Conservation (phyloP, 2,888 invertebrate species). For the Argyresthia albistria region DNA sequence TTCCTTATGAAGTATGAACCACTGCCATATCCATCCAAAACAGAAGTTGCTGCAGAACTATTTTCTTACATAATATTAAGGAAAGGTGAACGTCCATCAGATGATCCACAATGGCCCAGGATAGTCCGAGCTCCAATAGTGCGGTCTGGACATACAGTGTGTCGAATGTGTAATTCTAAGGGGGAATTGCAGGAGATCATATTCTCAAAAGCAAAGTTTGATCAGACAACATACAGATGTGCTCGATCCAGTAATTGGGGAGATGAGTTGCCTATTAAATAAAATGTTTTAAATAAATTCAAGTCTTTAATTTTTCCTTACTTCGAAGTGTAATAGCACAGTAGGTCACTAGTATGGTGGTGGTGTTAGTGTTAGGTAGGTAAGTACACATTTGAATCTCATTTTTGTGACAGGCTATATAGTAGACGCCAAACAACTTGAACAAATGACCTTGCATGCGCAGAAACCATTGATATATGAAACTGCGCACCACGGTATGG, state of each 20-base stretch:
- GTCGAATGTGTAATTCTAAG: conserved; percentile 81
- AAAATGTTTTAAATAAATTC: conserved; percentile 16
- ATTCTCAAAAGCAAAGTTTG: conserved; percentile 82
- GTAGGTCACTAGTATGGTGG: too few species aligned
- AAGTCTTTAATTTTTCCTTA: not conserved
- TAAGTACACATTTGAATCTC: too few species aligned
- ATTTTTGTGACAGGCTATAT: too few species aligned
- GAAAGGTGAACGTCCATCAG: conserved; percentile 74
- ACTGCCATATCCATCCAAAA: conserved; percentile 58
- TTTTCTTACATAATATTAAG: conserved; percentile 88
- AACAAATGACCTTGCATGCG: too few species aligned
- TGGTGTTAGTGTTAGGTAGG: too few species aligned
- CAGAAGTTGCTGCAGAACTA: conserved; percentile 61
- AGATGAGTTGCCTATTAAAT: conserved; percentile 80
- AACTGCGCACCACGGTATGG: too few species aligned
- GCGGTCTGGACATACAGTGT: conserved; percentile 81
- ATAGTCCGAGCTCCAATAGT: conserved; percentile 80
- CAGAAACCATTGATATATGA: too few species aligned
- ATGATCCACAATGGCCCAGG: conserved; percentile 82
- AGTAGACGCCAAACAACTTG: too few species aligned
- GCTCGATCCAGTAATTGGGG: conserved; percentile 84
- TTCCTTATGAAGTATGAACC: conserved; percentile 77
- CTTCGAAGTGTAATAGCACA: too few species aligned
- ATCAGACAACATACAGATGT: conserved; percentile 83
- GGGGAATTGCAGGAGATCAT: conserved; percentile 84